Evolutionary conservation across 64 coral and sea anemone genomes (phyloP).

Genomic region (Pocillopora damicornis): DNA sequence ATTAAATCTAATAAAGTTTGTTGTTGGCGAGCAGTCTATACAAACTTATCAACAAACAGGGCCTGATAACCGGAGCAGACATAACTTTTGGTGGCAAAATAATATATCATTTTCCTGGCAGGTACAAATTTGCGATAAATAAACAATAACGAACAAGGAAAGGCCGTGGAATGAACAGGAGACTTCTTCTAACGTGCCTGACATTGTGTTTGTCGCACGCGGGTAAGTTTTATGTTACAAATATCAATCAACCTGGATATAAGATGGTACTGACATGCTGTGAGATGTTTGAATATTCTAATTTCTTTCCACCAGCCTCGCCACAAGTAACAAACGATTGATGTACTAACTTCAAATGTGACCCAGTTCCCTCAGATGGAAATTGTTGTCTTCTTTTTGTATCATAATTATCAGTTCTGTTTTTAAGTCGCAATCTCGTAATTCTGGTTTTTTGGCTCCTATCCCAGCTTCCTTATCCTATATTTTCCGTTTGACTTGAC

Average conservation of each 20-base stretch:
- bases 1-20: too few relatives aligned
- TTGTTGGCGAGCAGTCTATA: neutral
- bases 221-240: neutral
- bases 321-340: too few relatives aligned
- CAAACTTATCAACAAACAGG: neutral
- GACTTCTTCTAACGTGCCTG: slow-evolving; percentile 40
- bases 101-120: slow-evolving; percentile 8
- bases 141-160: slow-evolving; percentile 31
- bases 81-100: slow-evolving; percentile 5
- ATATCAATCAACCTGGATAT: neutral
- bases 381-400: too few relatives aligned
- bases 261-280: neutral
- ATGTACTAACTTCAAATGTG: too few relatives aligned
- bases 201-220: slow-evolving; percentile 36
- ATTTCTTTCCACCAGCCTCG: neutral
- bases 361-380: too few relatives aligned
- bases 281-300: neutral
- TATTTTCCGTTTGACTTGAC: neutral
- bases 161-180: slow-evolving; percentile 30
- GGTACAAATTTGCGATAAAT: slow-evolving; percentile 41
- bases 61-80: neutral
- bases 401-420: too few relatives aligned
- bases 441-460: too few relatives aligned
- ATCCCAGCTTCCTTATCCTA: neutral
- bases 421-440: too few relatives aligned